Conservation (phyloP, 1,140 invertebrate genomes). For the Doryteuthis pealeii region DNA sequence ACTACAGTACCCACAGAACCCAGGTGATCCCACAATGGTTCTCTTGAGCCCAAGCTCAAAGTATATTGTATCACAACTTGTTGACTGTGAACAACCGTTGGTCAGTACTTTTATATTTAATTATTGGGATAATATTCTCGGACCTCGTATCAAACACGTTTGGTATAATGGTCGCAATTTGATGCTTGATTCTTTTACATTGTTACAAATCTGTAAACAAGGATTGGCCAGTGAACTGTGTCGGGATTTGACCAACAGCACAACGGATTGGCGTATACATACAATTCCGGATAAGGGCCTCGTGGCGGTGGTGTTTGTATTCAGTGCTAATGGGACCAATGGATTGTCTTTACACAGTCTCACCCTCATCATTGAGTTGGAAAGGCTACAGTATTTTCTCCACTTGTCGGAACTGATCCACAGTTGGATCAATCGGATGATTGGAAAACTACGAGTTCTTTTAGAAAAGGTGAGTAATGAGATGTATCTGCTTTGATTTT, state of each 20-base stretch:
- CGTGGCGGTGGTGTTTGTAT: conserved; percentile 44
- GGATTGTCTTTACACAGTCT: conserved; percentile 44
- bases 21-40: conserved; percentile 13
- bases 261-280: conserved; percentile 46
- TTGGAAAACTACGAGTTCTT: conserved; percentile 44
- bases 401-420: conserved; percentile 34
- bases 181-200: conserved; percentile 24
- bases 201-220: conserved; percentile 40
- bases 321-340: conserved; percentile 35
- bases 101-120: conserved; percentile 40
- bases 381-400: conserved; percentile 36
- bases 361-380: conserved; percentile 41
- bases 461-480: conserved; percentile 38
- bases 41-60: conserved; percentile 44
- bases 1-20: not conserved
- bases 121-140: conserved; percentile 54
- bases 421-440: conserved; percentile 39
- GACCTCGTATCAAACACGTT: conserved; percentile 45
- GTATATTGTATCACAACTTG: conserved; percentile 34
- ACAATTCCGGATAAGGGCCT: conserved; percentile 39
- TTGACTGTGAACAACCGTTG: conserved; percentile 30
- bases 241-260: conserved; percentile 34
- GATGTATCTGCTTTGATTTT: not conserved
- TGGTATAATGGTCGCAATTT: conserved; percentile 36
- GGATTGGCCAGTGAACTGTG: conserved; percentile 51